Base-by-base conservation (phyloP, 1,140 invertebrate genomes). In the Drosophila bipectinata region DNA sequence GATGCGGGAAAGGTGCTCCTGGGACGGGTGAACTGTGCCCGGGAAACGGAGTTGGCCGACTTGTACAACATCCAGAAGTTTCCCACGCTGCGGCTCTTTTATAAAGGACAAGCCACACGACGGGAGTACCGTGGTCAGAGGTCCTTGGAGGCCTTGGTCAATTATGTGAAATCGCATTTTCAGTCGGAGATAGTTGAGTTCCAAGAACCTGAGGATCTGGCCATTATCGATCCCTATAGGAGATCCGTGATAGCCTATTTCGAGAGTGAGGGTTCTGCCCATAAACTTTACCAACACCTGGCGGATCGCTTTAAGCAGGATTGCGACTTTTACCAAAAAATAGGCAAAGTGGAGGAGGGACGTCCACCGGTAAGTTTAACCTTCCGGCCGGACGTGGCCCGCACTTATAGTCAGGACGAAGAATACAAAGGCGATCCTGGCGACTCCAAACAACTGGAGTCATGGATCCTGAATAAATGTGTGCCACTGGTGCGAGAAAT, bases 251-350 rank as follows among this genome's bases (percentile, higher is more conserved):
- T 83, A 2, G 75, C 47, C 0, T 79, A 72, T 47, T 67, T 64
- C 28, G 47, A 52, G 18, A 34, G 53, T 4, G 14, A 39, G 1
- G 5, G 48, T 0, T 1, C 49, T 0, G 49, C 10, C 0, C 45
- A 45, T 3, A 0, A 0, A 0, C 4, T 59, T 1, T 84, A 68
- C 1, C 41, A 69, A 10, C 39, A 45, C 15, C 7, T 79, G 34
- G 66, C 76, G 3, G 72, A 77, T 30, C 72, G 67, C 0, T 79
- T 56, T n/a, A 84, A 63, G 7, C 60, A 73, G 18, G 72, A 84
- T 12, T 84, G 80, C n/a, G 76, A 84, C 51, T 84, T 84, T 32
- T 84, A 84, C 47, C n/a, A 62, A 4, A 21, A 57, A 21, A 4
- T 77, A 0, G 67, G 72, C 1, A 9, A 0, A 10, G 28, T 5